A percentile compares a stretch with the other conserved stretches of the same genome.
These are phyloP conservation scores for Idris sp. DNA, from an alignment of 1,140 invertebrate genomes.

Conservation along the genomic window DNA sequence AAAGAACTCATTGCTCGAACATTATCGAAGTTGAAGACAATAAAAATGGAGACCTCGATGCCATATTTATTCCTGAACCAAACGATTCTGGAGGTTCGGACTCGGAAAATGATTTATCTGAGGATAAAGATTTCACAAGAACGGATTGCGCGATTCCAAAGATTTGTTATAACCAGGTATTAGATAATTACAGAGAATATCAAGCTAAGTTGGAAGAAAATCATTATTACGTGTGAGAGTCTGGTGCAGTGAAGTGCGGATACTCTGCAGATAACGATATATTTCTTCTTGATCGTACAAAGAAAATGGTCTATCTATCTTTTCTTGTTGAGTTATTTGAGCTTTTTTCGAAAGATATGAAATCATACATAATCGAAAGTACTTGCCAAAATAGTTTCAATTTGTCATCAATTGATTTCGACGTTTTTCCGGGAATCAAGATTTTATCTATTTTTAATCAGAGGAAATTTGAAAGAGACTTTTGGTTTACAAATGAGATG, in stretches of 20 bases:
- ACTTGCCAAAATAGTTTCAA: conserved; percentile 22
- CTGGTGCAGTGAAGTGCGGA: conserved; percentile 27
- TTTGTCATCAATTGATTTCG: conserved; percentile 27
- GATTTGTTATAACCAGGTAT: conserved; percentile 19
- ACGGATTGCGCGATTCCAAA: conserved; percentile 13
- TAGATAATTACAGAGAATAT: conserved; percentile 27
- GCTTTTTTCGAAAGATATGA: conserved; percentile 39
- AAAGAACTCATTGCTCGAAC: conserved; percentile 2
- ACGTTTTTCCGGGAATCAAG: conserved; percentile 47
- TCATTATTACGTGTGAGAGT: conserved; percentile 29
- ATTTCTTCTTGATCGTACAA: conserved; percentile 32
- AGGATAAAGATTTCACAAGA: conserved; percentile 4
- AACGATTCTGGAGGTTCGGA: conserved; percentile 26
- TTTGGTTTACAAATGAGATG: too few relatives aligned
- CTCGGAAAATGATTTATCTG: conserved; percentile 17
- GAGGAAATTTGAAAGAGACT: too few relatives aligned
- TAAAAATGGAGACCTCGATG: too few relatives aligned
- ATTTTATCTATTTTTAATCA: conserved; percentile 50
- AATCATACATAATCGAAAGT: conserved; percentile 37
- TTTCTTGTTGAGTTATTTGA: conserved; percentile 45
- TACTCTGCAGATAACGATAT: conserved; percentile 18
- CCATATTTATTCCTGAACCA: too few relatives aligned
- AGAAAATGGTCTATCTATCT: conserved; percentile 26
- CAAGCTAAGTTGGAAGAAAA: conserved; percentile 43
- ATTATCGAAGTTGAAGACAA: conserved; percentile 20